A percentile compares a stretch with the other conserved stretches of the same genome.
Evolutionary conservation across 2,888 invertebrate genomes (phyloP).

Genomic region (Ceriagrion tenellum): DNA sequence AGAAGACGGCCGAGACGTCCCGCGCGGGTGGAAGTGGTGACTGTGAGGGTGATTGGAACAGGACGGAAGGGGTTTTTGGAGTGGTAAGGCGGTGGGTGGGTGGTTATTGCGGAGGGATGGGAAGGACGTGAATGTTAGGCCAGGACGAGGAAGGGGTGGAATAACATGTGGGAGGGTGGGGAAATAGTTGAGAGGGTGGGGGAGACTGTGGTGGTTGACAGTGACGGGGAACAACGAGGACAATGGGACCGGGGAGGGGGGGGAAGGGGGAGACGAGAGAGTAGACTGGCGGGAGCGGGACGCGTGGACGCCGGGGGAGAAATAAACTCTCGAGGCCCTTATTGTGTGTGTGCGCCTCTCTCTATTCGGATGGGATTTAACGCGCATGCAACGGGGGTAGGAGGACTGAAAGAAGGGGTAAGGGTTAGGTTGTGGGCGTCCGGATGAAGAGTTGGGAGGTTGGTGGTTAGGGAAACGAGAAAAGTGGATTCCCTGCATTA

Average conservation of each 20-base stretch:
- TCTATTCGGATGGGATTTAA: background rate
- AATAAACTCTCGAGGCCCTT: constrained; percentile 27
- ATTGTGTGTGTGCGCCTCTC: background rate
- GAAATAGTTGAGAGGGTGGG: no score
- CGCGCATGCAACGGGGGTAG: background rate
- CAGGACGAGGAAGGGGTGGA: background rate
- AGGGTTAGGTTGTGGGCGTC: background rate
- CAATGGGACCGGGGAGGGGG: background rate
- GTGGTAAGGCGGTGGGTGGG: background rate
- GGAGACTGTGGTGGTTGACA: background rate
- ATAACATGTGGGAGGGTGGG: background rate
- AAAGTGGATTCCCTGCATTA: constrained; percentile 8
- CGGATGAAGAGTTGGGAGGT: background rate
- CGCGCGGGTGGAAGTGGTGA: background rate
- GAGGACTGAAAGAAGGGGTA: background rate
- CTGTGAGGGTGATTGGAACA: background rate
- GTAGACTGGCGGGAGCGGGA: background rate
- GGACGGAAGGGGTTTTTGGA: background rate
- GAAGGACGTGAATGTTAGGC: background rate
- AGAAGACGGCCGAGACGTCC: no score
- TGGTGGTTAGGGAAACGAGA: background rate
- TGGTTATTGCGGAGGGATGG: background rate
- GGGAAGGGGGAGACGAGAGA: no score
- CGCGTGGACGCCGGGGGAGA: background rate
- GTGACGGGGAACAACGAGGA: background rate